Conservation (phyloP, 2,888 invertebrate genomes). For the Spatulosminthurus flaviceps region DNA sequence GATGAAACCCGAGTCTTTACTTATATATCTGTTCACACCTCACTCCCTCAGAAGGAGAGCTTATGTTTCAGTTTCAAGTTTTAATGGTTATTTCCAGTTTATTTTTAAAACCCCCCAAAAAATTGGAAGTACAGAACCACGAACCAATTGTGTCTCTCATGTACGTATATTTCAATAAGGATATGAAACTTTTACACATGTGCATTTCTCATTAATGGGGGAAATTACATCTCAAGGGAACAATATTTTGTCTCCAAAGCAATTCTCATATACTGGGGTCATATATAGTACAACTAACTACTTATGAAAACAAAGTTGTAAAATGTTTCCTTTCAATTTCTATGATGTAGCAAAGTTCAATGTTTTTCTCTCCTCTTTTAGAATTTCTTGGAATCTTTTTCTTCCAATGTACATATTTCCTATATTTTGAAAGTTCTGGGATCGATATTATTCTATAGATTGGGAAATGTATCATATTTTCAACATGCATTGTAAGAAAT, state of each 20-base stretch:
- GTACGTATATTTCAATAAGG: not conserved
- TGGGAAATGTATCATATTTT: too few relatives aligned
- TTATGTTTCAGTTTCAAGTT: too few relatives aligned
- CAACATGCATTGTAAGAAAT: too few relatives aligned
- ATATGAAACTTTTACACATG: conserved; percentile 2
- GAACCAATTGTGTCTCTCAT: too few relatives aligned
- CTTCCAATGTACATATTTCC: not conserved
- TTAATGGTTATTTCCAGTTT: not conserved
- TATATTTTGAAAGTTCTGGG: too few relatives aligned
- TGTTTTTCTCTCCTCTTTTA: not conserved
- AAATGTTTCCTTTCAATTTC: not conserved
- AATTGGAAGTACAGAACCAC: too few relatives aligned
- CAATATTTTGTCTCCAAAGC: conserved; percentile 10
- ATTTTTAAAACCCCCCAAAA: not conserved
- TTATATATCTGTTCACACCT: not conserved
- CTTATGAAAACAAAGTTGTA: conserved; percentile 24
- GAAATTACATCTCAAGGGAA: conserved; percentile 13
- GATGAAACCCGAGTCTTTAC: not conserved
- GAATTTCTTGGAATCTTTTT: not conserved
- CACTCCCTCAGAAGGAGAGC: not conserved
- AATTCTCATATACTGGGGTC: not conserved
- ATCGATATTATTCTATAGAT: too few relatives aligned
- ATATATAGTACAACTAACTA: not conserved
- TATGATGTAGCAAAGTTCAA: not conserved
- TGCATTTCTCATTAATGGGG: conserved; percentile 18